Evolutionary conservation across 2,888 invertebrate species (phyloP), one percentile per base, ranked within the genome.

Genomic region (Urechis unicinctus): DNA sequence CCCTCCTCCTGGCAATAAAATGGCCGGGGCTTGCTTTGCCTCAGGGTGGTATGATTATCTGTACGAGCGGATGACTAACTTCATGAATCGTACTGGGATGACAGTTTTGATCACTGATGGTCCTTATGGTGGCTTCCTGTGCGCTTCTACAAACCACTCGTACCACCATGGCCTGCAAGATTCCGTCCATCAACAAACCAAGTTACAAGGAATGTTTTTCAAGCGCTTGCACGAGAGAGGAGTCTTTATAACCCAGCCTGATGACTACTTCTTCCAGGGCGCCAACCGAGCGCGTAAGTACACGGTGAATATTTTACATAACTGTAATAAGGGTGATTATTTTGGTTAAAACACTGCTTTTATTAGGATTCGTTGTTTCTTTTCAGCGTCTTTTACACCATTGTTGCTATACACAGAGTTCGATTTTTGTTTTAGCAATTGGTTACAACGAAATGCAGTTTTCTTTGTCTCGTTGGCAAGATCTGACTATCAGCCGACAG

Each of bases 361-460:
- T n/a, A n/a, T n/a, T n/a, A n/a, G n/a, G n/a, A n/a, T n/a, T n/a
- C n/a, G n/a, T n/a, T n/a, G n/a, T n/a, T n/a, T n/a, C n/a, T n/a
- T n/a, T n/a, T n/a, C n/a, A n/a, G n/a, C n/a, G n/a, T n/a, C n/a
- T n/a, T n/a, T n/a, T n/a, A n/a, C n/a, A n/a, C n/a, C n/a, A n/a
- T n/a, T n/a, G n/a, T n/a, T n/a, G n/a, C n/a, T n/a, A n/a, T n/a
- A n/a, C n/a, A n/a, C n/a, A n/a, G n/a, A n/a, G n/a, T n/a, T n/a
- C n/a, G n/a, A n/a, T 45, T 21, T 21, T 17, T 30, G 2, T 30
- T 59, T 4, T 22, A 62, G 62, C 51, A 4, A 57, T 63, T 59
- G 62, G 62, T 26, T 63, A 63, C 55, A 58, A 62, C 42, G 63
- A 63, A 45, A 52, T 61, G 46, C 63, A 63, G 56, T 63, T 55